These are phyloP conservation scores for Discoglossus pictus DNA, from an alignment of 2,797 vertebrate genomes.

Conservation along the genomic window DNA sequence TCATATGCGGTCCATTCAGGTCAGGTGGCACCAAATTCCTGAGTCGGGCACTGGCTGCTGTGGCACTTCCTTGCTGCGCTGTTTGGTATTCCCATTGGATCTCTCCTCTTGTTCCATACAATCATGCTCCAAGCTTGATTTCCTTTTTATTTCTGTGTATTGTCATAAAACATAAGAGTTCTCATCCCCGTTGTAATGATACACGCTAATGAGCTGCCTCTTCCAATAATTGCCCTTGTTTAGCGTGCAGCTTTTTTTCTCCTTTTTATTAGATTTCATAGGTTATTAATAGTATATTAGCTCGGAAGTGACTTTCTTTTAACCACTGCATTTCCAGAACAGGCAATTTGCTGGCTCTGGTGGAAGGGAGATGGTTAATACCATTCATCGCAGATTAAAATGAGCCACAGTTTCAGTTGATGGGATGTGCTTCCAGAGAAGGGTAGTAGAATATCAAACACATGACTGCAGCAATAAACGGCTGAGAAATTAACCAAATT, in stretches of 20 bases:
- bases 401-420: conserved; percentile 80
- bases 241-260: conserved; percentile 69
- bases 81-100: conserved; percentile 75
- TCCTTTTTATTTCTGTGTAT: conserved; percentile 83
- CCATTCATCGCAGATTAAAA: conserved; percentile 77
- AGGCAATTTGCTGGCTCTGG: background rate
- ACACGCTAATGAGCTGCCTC: conserved; percentile 82
- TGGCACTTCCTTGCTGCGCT: conserved; percentile 1
- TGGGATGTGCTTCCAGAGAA: conserved; percentile 76
- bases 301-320: background rate
- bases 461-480: conserved; percentile 79
- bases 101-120: conserved; percentile 75
- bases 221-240: conserved; percentile 84
- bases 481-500: conserved; percentile 84
- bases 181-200: conserved; percentile 80
- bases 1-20: too few relatives aligned
- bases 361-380: background rate
- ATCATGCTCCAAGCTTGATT: conserved; percentile 75
- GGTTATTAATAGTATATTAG: conserved; percentile 75
- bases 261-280: conserved; percentile 66
- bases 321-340: background rate
- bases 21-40: too few relatives aligned
- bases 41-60: background rate
- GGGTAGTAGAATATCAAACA: conserved; percentile 75
- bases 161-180: conserved; percentile 85